phyloP scores from a whole-genome alignment of 1,140 invertebrate genomes.

The Camponotus floridanus region DNA sequence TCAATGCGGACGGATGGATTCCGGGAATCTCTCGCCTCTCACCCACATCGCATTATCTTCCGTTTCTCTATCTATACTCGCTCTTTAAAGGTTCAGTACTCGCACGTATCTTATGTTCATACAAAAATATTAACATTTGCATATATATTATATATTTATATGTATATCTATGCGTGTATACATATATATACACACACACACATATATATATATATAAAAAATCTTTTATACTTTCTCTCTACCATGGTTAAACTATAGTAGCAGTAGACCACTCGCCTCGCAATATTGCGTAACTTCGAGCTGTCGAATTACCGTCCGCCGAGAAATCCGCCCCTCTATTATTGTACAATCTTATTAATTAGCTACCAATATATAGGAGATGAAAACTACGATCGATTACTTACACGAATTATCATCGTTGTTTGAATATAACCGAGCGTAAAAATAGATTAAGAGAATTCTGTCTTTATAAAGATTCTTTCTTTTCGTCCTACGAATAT shows the following conservation, averaged over 20 bases:
- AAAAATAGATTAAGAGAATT: slow-evolving; percentile 9
- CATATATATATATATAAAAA: slow-evolving; percentile 42
- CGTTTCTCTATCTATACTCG: slow-evolving; percentile 68
- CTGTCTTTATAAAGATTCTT: not conserved
- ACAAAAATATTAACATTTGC: slow-evolving; percentile 83
- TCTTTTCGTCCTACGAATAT: slow-evolving; percentile 8
- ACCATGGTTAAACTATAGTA: slow-evolving; percentile 66
- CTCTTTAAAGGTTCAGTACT: slow-evolving; percentile 82
- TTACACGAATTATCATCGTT: slow-evolving; percentile 33
- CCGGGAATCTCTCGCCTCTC: slow-evolving; percentile 72
- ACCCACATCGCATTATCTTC: slow-evolving; percentile 64
- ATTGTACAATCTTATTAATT: slow-evolving; percentile 28
- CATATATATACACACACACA: slow-evolving; percentile 54
- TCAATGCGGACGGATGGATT: slow-evolving; percentile 85
- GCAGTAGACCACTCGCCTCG: slow-evolving; percentile 75
- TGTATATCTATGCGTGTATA: slow-evolving; percentile 68
- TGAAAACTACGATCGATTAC: slow-evolving; percentile 36
- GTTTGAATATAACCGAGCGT: slow-evolving; percentile 17
- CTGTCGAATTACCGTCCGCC: slow-evolving; percentile 24
- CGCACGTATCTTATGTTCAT: slow-evolving; percentile 79
- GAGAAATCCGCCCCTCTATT: slow-evolving; percentile 22
- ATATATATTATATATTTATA: slow-evolving; percentile 67
- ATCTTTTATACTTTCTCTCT: slow-evolving; percentile 66
- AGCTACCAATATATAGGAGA: slow-evolving; percentile 3
- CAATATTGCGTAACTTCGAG: slow-evolving; percentile 68